Base-by-base conservation (phyloP, 2,797 vertebrate genomes). In the Limnodromus scolopaceus region DNA sequence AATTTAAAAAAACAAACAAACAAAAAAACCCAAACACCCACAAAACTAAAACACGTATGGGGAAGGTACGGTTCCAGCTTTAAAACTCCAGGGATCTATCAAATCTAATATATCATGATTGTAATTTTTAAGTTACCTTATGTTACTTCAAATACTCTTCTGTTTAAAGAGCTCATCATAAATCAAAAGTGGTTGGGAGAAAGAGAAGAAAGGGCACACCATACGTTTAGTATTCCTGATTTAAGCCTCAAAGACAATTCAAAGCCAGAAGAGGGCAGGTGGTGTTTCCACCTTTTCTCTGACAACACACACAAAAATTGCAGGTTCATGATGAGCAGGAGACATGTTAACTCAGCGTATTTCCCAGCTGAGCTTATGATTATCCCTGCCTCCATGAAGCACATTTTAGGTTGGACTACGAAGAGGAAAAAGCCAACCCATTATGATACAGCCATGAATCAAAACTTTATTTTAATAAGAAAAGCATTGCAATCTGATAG, bases 311-410 rank as follows among this genome's bases (percentile, higher is more conserved):
- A 51, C 11, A 53, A 10, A 12, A 55, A 41, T 1, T 19, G 25
- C 48, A 66, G 36, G 46, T 55, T 79, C 41, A 9, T 2, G 6
- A 20, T 8, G 55, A 5, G 34, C 78, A 38, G 24, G 24, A 84
- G 46, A 72, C 11, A 13, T 1, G 4, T 18, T 20, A 79, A 36
- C 10, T 49, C 23, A 23, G 45, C 0, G 0, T 6, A 30, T 53
- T 76, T 75, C 69, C 76, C 69, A 51, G 57, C 18, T 63, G 54
- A 43, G 38, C 22, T 28, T 36, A 58, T 4, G 38, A 57, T 20
- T n/a, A 60, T 11, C 24, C n/a, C 12, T 32, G 63, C 23, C 24
- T 72, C 43, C 32, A 43, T 2, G 1, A 70, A 80, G 55, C 11
- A 41, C 16, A 6, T 38, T 76, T 64, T 13, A 43, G 20, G 20